Evolutionary conservation across 2,113 vertebrate genomes (phyloP).

Genomic region (Urocynchramus pylzowi): DNA sequence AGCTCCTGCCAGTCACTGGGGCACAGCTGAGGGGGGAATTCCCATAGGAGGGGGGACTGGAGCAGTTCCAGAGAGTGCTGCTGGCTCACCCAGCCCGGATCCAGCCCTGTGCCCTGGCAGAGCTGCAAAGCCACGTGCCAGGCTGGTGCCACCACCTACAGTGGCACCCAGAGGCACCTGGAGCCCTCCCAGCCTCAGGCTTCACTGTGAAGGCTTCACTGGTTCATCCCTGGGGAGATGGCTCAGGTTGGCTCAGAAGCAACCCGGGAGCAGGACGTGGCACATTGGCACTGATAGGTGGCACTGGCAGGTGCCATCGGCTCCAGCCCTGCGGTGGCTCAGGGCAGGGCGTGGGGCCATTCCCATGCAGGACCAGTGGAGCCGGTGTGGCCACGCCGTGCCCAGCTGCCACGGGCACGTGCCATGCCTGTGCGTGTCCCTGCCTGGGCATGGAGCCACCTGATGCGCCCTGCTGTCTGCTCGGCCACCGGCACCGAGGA

Average conservation of each 20-base stretch:
- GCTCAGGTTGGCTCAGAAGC: not conserved
- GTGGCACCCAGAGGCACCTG: rapidly evolving
- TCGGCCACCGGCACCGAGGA: rapidly evolving
- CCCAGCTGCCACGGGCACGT: not conserved
- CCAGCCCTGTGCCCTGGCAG: not conserved
- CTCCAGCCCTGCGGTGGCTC: not conserved
- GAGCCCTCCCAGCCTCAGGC: not conserved
- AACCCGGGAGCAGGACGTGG: not conserved
- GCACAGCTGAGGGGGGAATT: not conserved
- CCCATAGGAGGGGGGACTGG: rapidly evolving
- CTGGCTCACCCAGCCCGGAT: rapidly evolving
- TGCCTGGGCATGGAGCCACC: not conserved
- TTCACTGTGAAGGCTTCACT: not conserved
- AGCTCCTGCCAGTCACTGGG: not conserved
- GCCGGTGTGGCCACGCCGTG: not conserved
- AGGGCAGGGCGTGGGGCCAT: not conserved
- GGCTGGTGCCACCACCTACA: not conserved
- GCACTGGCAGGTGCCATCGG: not conserved
- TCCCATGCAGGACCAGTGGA: not conserved
- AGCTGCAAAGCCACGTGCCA: not conserved
- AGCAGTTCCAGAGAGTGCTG: not conserved
- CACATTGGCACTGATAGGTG: not conserved
- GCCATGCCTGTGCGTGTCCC: not conserved
- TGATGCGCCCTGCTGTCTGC: rapidly evolving
- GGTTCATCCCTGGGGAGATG: not conserved